Evolutionary conservation across 2,113 vertebrate species (phyloP).

Genomic region (Tachuris rubrigastra): DNA sequence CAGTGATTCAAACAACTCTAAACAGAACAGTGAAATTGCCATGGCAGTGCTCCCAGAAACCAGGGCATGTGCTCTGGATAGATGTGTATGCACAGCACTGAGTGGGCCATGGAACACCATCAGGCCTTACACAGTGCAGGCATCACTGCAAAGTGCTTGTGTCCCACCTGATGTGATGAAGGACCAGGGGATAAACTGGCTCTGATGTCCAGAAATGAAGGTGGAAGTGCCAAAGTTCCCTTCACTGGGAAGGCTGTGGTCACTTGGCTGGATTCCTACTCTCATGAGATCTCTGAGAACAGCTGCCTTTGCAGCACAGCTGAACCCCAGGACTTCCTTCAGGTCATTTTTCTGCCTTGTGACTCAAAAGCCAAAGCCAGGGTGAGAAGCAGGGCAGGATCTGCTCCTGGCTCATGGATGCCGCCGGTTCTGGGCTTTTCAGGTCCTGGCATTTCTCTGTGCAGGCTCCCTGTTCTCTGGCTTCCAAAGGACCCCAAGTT

Average conservation of each 20-base stretch:
- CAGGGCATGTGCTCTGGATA: not conserved
- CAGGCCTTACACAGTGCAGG: no score
- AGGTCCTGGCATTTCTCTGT: not conserved
- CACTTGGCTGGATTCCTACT: not conserved
- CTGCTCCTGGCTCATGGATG: not conserved
- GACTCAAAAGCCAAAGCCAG: not conserved
- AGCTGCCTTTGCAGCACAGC: not conserved
- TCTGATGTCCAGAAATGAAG: not conserved
- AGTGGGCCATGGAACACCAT: not conserved
- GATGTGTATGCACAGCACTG: not conserved
- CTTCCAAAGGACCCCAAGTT: not conserved
- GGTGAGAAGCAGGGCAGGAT: accelerated
- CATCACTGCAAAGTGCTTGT: not conserved
- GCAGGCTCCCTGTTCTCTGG: not conserved
- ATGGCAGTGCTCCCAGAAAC: not conserved
- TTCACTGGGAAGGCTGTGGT: not conserved
- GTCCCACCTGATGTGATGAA: not conserved
- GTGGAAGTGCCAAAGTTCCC: not conserved
- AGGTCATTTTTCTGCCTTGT: not conserved
- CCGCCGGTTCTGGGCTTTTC: not conserved
- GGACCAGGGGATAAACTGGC: not conserved
- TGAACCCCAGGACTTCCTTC: not conserved
- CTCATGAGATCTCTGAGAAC: accelerated
- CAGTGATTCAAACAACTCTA: not conserved
- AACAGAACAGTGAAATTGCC: not conserved